Evolutionary conservation across 2,113 vertebrate genomes (phyloP).

Genomic region (Harpagus bidentatus): DNA sequence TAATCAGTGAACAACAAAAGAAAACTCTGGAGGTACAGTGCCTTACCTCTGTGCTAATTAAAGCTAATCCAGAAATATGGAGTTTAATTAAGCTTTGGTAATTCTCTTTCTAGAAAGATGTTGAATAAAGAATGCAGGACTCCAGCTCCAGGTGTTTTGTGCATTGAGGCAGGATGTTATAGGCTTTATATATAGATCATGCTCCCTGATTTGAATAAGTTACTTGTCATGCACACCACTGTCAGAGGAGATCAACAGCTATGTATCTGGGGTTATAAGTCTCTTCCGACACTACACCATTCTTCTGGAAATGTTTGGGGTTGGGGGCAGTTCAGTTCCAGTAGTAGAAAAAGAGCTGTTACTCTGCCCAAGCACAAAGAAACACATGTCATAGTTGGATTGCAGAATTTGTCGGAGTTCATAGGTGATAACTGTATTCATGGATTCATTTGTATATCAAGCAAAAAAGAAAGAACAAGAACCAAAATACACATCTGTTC

Average conservation of each 20-base stretch:
- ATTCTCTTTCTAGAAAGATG: background rate
- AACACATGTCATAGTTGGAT: background rate
- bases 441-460: background rate
- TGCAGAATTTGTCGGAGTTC: background rate
- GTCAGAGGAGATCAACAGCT: background rate
- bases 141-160: background rate
- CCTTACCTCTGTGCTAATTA: constrained; percentile 1
- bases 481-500: background rate
- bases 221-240: background rate
- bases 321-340: background rate
- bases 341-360: background rate
- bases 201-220: background rate
- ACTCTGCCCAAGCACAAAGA: background rate
- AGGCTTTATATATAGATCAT: background rate
- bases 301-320: background rate
- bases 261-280: background rate
- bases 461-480: background rate
- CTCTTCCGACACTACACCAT: background rate
- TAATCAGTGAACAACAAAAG: constrained; percentile 35
- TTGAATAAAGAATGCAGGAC: background rate
- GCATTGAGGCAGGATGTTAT: background rate
- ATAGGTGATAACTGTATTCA: rapidly evolving
- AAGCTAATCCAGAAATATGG: background rate
- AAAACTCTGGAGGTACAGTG: background rate
- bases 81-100: background rate